A percentile compares a stretch with the other conserved stretches of the same genome.
Conservation (phyloP, 2,113 vertebrate species). For the Agelaius phoeniceus region DNA sequence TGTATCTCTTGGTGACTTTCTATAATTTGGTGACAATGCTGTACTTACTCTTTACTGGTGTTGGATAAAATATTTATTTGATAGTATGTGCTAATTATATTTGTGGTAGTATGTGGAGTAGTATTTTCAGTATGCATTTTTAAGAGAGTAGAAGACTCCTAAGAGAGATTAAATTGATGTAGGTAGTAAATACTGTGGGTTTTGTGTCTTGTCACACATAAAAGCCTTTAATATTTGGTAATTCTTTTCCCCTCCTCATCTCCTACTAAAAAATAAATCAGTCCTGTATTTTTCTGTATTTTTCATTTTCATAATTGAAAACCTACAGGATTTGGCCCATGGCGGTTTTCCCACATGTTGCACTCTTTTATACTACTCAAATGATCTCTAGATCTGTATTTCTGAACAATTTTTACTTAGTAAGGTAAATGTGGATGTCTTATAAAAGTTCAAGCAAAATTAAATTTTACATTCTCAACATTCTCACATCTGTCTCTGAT, state of each 20-base stretch:
- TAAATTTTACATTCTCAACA: neutral
- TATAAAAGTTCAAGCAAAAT: neutral
- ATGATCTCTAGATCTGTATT: neutral
- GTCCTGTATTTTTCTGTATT: neutral
- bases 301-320: neutral
- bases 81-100: neutral
- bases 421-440: neutral
- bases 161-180: neutral
- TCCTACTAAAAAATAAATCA: neutral
- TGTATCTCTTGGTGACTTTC: neutral
- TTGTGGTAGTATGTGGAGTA: neutral
- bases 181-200: neutral
- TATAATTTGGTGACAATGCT: neutral
- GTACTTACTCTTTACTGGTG: neutral
- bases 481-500: neutral
- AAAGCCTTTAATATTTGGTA: neutral
- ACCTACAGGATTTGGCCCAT: neutral
- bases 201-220: neutral
- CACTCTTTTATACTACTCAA: neutral
- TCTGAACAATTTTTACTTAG: neutral
- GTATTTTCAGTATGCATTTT: neutral
- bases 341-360: neutral
- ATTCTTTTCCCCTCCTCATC: neutral
- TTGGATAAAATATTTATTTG: neutral
- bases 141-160: neutral